These are phyloP conservation scores for Nasalis larvatus DNA, from an alignment of 2,113 vertebrate species.

Conservation along the genomic window DNA sequence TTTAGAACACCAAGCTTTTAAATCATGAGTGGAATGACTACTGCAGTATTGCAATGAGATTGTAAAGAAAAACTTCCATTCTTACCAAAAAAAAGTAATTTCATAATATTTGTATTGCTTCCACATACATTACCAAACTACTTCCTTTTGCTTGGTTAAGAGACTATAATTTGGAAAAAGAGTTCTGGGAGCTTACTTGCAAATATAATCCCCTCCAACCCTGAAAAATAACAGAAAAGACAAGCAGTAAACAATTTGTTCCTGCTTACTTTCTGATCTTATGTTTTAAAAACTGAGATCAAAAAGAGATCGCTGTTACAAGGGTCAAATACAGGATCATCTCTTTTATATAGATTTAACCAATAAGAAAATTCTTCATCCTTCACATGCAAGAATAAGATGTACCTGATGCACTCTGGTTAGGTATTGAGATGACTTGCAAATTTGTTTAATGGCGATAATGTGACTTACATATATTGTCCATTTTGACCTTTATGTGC, in stretches of 20 bases:
- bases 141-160: not conserved
- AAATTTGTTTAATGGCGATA: slow-evolving; percentile 1
- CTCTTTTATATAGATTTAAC: slow-evolving; percentile 13
- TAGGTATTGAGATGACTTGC: not conserved
- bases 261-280: slow-evolving; percentile 13
- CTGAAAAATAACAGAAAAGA: not conserved
- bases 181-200: not conserved
- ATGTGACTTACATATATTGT: not conserved
- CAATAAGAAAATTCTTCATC: not conserved
- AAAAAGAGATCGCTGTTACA: not conserved
- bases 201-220: not conserved
- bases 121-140: not conserved
- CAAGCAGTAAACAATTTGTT: not conserved
- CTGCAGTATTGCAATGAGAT: not conserved
- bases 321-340: not conserved
- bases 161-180: slow-evolving; percentile 1
- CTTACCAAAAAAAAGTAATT: not conserved
- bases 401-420: not conserved
- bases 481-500: not conserved
- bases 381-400: not conserved
- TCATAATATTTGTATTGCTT: not conserved
- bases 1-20: slow-evolving; percentile 22
- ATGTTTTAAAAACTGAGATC: not conserved
- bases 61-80: not conserved
- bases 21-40: slow-evolving; percentile 25